Evolutionary conservation across 2,888 invertebrate species (phyloP), one percentile per base, ranked within the genome.

Genomic region (Scrobipalpa costella): DNA sequence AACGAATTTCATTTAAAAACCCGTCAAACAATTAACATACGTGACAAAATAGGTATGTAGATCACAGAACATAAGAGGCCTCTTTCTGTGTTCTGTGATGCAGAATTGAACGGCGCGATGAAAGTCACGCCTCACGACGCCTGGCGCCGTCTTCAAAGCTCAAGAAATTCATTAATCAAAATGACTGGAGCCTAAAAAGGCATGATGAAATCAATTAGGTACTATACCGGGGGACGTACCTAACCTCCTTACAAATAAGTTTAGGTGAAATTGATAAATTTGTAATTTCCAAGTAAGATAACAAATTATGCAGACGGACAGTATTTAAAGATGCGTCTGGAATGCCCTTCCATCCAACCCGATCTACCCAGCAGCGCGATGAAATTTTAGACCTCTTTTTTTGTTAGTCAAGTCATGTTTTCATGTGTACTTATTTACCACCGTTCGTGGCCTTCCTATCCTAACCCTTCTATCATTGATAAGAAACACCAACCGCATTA

Each of bases 191-290:
- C 27, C 27, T 3, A 5, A 27, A 27, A 27, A 27, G 27, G 2
- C 27, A 27, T 44, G n/a, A 44, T 44, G 44, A 44, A 44, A 44
- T 44, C n/a, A 44, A n/a, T n/a, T n/a, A n/a, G n/a, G 40, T 40
- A 40, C 40, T 40, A 3, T 7, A 7, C 2, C 40, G n/a, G 13
- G 40, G 11, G 11, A 13, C 13, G 13, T 40, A 40, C 34, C 7
- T 34, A 34, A 34, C 34, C 34, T 7, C 5, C 40, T 40, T 40
- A 40, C 13, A 11, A 40, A 40, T 40, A 40, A 40, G 11, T n/a
- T n/a, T n/a, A n/a, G n/a, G n/a, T n/a, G n/a, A n/a, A n/a, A n/a
- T n/a, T n/a, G n/a, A n/a, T n/a, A n/a, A n/a, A n/a, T n/a, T n/a
- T n/a, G n/a, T n/a, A n/a, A n/a, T n/a, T n/a, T n/a, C n/a, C n/a